These are phyloP conservation scores for Anarsia innoxiella DNA, from an alignment of 2,888 invertebrate genomes.

Conservation along the genomic window DNA sequence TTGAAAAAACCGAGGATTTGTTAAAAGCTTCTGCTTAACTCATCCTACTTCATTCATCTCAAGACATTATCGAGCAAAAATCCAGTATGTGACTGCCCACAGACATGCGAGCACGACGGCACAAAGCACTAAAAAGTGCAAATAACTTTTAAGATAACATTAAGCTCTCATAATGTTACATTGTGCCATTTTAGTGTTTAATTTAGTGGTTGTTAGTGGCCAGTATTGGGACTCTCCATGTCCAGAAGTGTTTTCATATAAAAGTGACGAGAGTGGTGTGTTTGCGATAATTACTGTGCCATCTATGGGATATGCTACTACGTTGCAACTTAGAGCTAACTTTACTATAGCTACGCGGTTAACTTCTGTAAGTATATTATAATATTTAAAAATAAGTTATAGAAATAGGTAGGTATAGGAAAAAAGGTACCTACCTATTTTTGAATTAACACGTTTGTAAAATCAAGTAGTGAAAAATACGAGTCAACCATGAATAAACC, in stretches of 20 bases:
- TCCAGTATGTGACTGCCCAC: no score
- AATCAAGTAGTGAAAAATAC: no score
- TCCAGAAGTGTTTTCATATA: constrained; percentile 46
- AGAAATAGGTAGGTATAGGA: neutral
- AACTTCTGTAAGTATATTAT: constrained; percentile 1
- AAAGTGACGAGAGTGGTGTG: constrained; percentile 32
- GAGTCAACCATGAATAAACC: no score
- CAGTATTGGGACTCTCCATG: constrained; percentile 45
- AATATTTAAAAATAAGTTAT: neutral
- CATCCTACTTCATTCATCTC: no score
- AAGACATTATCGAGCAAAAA: no score
- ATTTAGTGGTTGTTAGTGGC: constrained; percentile 27
- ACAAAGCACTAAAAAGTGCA: no score
- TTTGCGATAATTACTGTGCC: constrained; percentile 29
- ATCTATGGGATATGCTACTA: neutral
- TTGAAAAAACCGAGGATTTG: no score
- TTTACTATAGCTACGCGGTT: constrained; percentile 8
- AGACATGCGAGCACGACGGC: no score
- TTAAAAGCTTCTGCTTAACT: no score
- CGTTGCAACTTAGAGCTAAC: constrained; percentile 4
- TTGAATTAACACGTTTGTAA: no score
- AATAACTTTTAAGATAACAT: no score
- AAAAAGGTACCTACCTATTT: neutral
- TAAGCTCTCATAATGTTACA: no score
- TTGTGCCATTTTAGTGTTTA: constrained; percentile 19